A percentile compares a stretch with the other conserved stretches of the same genome.
Evolutionary conservation across 2,888 invertebrate genomes (phyloP).

Genomic region (Leucophenga montana): DNA sequence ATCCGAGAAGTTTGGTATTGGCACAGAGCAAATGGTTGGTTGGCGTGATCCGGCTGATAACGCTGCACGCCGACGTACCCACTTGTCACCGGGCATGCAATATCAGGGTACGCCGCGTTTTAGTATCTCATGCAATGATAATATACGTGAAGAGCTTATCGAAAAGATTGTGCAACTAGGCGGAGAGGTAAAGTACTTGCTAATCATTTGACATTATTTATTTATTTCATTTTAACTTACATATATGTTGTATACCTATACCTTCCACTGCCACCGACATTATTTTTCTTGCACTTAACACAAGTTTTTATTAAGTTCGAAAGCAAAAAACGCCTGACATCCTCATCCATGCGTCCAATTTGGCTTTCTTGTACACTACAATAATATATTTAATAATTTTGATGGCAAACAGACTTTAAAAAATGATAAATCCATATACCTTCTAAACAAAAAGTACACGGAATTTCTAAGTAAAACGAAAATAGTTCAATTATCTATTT

Average conservation of each 20-base stretch:
- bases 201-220: not conserved
- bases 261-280: not conserved
- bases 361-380: too few species aligned
- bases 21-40: conserved; percentile 79
- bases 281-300: too few species aligned
- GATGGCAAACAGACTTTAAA: not conserved
- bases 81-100: conserved; percentile 55
- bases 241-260: too few species aligned
- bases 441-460: not conserved
- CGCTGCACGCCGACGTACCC: conserved; percentile 52
- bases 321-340: too few species aligned
- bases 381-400: too few species aligned
- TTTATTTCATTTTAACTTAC: not conserved
- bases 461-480: too few species aligned
- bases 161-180: conserved; percentile 59
- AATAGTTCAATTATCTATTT: too few species aligned
- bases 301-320: too few species aligned
- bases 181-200: conserved; percentile 49
- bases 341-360: too few species aligned
- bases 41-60: conserved; percentile 79
- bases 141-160: conserved; percentile 57
- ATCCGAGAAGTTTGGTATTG: conserved; percentile 64
- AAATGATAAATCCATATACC: not conserved
- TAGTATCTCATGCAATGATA: conserved; percentile 70
- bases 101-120: conserved; percentile 67